Evolutionary conservation across 2,113 vertebrate species (phyloP), one percentile per base, ranked within the genome.

Genomic region (Thermophis baileyi): DNA sequence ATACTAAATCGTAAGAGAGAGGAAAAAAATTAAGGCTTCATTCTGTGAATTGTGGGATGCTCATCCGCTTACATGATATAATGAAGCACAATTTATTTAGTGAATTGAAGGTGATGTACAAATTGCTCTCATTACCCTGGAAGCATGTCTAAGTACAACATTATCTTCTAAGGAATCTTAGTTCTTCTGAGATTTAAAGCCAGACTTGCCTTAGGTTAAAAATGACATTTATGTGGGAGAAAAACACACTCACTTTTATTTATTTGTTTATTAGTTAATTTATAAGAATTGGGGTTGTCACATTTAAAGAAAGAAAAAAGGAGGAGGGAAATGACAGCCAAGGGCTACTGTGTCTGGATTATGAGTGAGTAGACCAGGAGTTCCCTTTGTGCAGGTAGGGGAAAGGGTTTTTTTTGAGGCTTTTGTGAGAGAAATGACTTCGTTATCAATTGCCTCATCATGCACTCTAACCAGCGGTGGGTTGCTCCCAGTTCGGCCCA

Each of bases 111-210:
- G 96, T 96, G 94, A 93, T 88, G 20, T 94, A 93, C 50, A 96
- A 96, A 96, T 96, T 94, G 92, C 87, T 96, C 89, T 91, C 89
- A 93, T 94, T 97, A 95, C 91, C 46, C 91, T 90, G 94, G 92
- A 92, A 96, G 74, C 91, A 92, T 87, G 24, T 57, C 95, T 49
- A 95, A 90, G 90, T 94, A 93, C 93, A 91, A 95, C 93, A 92
- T 91, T 93, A 74, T 89, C 86, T 60, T 91, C 53, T 91, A 95
- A 93, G 90, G 46, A 50, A 14, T 94, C 85, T 93, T 93, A 8
- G 14, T 94, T 85, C 55, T 94, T 93, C 87, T 90, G 88, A 91
- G 87, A 57, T 85, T 94, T 63, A 55, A 60, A 60, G 57, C 93
- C 35, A 57, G 6, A 24, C 90, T 95, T 93, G n/a, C 94, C 95